Conservation (phyloP, 2,113 vertebrate species). For the Cervus canadensis region DNA sequence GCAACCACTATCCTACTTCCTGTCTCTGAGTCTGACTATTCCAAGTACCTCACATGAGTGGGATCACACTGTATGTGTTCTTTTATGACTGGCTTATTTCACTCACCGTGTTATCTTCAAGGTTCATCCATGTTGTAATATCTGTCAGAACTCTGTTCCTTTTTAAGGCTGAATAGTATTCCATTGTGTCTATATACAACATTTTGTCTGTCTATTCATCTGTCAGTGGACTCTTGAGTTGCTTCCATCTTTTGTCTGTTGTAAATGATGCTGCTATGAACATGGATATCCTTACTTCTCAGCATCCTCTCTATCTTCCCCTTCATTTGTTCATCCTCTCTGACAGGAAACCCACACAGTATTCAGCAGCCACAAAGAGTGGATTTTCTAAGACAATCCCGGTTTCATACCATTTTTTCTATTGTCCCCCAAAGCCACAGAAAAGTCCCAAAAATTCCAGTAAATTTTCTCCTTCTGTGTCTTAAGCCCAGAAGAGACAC, state of each 20-base stretch:
- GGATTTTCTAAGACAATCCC: neutral
- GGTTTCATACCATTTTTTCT: neutral
- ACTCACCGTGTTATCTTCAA: neutral
- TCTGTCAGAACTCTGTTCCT: neutral
- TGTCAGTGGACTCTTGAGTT: neutral
- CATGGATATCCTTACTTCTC: neutral
- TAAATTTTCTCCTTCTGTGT: neutral
- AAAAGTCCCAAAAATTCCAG: slow-evolving; percentile 29
- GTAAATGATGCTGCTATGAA: neutral
- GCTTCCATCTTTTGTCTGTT: neutral
- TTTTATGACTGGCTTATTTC: neutral
- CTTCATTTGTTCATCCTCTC: neutral
- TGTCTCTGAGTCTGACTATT: neutral
- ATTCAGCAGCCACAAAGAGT: neutral
- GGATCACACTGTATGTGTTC: neutral
- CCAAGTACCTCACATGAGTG: neutral
- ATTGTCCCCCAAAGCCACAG: neutral
- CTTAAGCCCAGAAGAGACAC: slow-evolving; percentile 23
- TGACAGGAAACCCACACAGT: neutral
- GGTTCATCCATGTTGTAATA: neutral
- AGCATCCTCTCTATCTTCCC: neutral
- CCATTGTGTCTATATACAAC: neutral
- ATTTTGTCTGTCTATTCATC: neutral
- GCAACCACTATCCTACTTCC: neutral
- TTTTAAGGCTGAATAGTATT: neutral